These are phyloP conservation scores for Ceryle rudis DNA, from an alignment of 2,797 vertebrate genomes.

Conservation along the genomic window DNA sequence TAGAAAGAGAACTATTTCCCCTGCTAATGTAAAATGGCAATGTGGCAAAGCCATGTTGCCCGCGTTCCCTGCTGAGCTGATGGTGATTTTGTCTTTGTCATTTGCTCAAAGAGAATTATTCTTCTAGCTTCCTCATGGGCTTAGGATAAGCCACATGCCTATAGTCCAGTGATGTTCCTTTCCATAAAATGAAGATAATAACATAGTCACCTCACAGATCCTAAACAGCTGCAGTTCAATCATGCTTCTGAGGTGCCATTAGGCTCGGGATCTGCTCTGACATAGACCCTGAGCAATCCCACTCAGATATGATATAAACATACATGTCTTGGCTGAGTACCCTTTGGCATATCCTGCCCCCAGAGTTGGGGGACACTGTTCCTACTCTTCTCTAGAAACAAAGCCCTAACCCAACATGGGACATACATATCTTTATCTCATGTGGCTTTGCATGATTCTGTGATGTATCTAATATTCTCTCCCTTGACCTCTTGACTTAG, in stretches of 20 bases:
- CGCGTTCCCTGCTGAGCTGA: background rate
- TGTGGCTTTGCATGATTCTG: background rate
- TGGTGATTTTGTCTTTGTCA: background rate
- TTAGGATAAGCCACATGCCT: background rate
- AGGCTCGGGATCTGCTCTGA: background rate
- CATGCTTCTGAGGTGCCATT: background rate
- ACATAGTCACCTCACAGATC: background rate
- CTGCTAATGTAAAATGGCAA: background rate
- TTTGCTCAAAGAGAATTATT: background rate
- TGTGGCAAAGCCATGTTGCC: background rate
- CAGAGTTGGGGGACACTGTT: background rate
- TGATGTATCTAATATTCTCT: background rate
- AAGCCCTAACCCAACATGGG: background rate
- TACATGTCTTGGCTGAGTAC: background rate
- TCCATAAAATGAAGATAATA: background rate
- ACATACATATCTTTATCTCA: rapidly evolving
- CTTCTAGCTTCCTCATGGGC: background rate
- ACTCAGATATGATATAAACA: background rate
- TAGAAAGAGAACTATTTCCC: background rate
- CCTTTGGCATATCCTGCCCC: background rate
- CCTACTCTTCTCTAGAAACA: background rate
- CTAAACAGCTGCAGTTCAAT: background rate
- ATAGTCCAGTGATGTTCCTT: background rate
- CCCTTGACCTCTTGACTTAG: background rate
- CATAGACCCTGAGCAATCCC: background rate